Conservation (phyloP, 1,140 invertebrate genomes). For the Zaprionus ornatus region DNA sequence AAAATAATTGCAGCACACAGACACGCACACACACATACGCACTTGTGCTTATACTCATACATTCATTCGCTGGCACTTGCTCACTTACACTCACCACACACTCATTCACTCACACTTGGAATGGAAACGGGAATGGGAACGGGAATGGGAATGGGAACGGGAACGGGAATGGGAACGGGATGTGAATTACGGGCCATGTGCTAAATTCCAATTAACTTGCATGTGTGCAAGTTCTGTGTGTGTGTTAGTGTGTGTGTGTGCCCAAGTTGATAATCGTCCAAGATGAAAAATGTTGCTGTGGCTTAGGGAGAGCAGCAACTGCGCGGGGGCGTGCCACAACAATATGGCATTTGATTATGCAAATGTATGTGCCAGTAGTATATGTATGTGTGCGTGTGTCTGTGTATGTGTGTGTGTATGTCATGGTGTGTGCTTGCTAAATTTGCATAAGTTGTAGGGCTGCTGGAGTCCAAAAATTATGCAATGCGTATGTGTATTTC, state of each 20-base stretch:
- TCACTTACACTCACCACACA: constrained; percentile 14
- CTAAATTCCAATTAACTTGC: constrained; percentile 77
- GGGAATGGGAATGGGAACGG: neutral
- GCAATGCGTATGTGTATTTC: constrained; percentile 60
- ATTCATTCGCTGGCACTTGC: constrained; percentile 21
- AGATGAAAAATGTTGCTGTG: constrained; percentile 46
- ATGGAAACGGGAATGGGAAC: neutral
- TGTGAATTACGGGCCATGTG: constrained; percentile 59
- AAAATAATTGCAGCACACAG: constrained; percentile 76
- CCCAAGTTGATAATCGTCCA: constrained; percentile 62
- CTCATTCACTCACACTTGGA: constrained; percentile 8
- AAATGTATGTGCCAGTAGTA: constrained; percentile 37
- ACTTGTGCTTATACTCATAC: constrained; percentile 19
- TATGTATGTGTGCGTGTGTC: neutral
- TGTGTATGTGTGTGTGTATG: constrained; percentile 9
- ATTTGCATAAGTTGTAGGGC: constrained; percentile 71
- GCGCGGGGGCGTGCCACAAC: constrained; percentile 25
- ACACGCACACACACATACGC: constrained; percentile 14
- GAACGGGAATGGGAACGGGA: neutral
- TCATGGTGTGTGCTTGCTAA: constrained; percentile 54
- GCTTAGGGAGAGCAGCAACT: neutral
- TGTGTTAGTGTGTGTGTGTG: constrained; percentile 2
- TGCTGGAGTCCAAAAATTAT: constrained; percentile 61
- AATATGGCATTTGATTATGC: constrained; percentile 79
- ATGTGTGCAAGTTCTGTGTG: constrained; percentile 1